phyloP scores from a whole-genome alignment of 2,888 invertebrate genomes.

The Melipona bicolor region DNA sequence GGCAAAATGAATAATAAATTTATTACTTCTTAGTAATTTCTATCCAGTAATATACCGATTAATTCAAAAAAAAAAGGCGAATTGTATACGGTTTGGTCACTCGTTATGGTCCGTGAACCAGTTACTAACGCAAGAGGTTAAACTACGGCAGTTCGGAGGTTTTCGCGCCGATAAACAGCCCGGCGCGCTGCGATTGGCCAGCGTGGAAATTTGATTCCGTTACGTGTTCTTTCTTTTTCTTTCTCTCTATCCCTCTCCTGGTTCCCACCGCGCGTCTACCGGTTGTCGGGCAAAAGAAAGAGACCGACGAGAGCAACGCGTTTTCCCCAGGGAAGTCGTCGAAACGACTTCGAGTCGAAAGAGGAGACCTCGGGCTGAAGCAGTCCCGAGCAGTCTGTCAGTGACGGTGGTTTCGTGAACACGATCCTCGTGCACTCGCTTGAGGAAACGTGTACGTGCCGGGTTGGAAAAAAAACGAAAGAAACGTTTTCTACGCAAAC shows the following conservation, averaged over 20 bases:
- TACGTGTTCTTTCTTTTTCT: slow-evolving; percentile 37
- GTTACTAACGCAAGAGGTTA: not conserved
- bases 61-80: no score
- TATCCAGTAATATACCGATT: no score
- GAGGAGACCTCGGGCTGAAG: slow-evolving; percentile 38
- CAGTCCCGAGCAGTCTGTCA: slow-evolving; percentile 60
- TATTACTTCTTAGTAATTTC: no score
- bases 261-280: slow-evolving; percentile 35
- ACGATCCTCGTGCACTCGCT: slow-evolving; percentile 16
- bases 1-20: no score
- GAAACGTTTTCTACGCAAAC: no score
- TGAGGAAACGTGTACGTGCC: slow-evolving; percentile 11
- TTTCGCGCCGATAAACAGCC: slow-evolving; percentile 15
- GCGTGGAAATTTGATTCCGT: slow-evolving; percentile 58
- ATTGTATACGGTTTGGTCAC: no score
- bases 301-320: slow-evolving; percentile 37
- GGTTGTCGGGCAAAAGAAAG: slow-evolving; percentile 49
- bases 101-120: no score
- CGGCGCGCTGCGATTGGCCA: slow-evolving; percentile 43
- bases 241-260: slow-evolving; percentile 36
- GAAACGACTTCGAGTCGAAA: slow-evolving; percentile 33
- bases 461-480: not conserved
- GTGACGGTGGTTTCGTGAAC: slow-evolving; percentile 58
- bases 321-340: slow-evolving; percentile 67
- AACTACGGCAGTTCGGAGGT: not conserved